Evolutionary conservation across 1,140 invertebrate genomes (phyloP).

Genomic region (Metaphire vulgaris): DNA sequence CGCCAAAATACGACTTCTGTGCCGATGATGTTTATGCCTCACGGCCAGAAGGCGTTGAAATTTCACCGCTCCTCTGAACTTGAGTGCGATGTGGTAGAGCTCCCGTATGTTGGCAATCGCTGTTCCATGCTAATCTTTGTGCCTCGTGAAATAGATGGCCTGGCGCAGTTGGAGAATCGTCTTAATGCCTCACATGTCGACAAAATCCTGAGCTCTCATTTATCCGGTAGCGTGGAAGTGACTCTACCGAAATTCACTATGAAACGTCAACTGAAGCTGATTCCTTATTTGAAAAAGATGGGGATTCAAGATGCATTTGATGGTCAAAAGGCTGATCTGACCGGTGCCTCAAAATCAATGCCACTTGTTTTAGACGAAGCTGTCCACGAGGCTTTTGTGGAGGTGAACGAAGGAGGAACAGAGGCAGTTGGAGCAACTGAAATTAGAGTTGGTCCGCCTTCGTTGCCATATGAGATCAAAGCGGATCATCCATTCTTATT

Average conservation of each 20-base stretch:
- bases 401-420: slow-evolving; percentile 10
- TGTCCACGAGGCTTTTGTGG: slow-evolving; percentile 53
- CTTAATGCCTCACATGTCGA: slow-evolving; percentile 40
- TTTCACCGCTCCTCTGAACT: background rate
- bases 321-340: slow-evolving; percentile 33
- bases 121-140: slow-evolving; percentile 67
- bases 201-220: slow-evolving; percentile 38
- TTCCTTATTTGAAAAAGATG: slow-evolving; percentile 45
- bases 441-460: background rate
- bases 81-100: background rate
- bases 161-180: slow-evolving; percentile 29
- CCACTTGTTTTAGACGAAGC: slow-evolving; percentile 40
- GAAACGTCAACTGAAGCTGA: slow-evolving; percentile 34
- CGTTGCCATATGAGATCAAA: background rate
- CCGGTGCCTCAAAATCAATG: slow-evolving; percentile 34
- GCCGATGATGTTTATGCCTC: background rate
- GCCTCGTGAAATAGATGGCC: slow-evolving; percentile 52
- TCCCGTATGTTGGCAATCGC: background rate
- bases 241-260: slow-evolving; percentile 43
- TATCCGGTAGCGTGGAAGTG: slow-evolving; percentile 37
- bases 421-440: slow-evolving; percentile 16
- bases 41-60: background rate
- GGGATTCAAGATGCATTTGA: slow-evolving; percentile 35
- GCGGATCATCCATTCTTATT: slow-evolving; percentile 25
- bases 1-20: background rate